Base-by-base conservation (phyloP, 92 coral and sea anemone species). In the Ricordea florida region DNA sequence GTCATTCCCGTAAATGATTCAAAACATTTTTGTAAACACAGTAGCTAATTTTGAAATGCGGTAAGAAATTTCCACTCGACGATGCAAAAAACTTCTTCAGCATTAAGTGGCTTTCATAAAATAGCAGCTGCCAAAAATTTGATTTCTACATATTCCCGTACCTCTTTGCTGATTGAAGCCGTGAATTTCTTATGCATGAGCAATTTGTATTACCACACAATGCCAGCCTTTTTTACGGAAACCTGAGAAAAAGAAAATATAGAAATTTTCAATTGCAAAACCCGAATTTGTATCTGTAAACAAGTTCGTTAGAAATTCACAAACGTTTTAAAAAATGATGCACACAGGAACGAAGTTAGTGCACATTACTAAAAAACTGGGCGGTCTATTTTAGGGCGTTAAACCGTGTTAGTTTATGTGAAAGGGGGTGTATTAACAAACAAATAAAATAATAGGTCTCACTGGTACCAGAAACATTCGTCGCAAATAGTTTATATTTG, bases 401-500 rank as follows among this genome's bases (percentile, higher is more conserved):
- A 33, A 33, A 67, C 59, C 61, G 47, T 48, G 26, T 1, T 26
- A 0, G n/a, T 38, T 3, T 20, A 9, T 33, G 10, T 17, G 1
- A 5, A n/a, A n/a, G 27, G 62, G 75, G 6, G 9, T 20, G 33
- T 58, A 33, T 24, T 37, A 36, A 33, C 28, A 32, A 8, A 16
- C 44, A 9, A 16, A 33, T 0, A 29, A 37, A 60, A 5, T 22
- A 60, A 40, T 5, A 31, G 22, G 23, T 47, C 31, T 18, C 1
- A 6, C 77, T 6, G 77, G 77, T 70, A 70, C 77, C 77, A 49
- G 65, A n/a, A n/a, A n/a, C n/a, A n/a, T n/a, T n/a, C n/a, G n/a
- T n/a, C n/a, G n/a, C n/a, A n/a, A n/a, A n/a, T n/a, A n/a, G n/a
- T n/a, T n/a, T n/a, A n/a, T n/a, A n/a, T n/a, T n/a, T n/a, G n/a